Base-by-base conservation (phyloP, 1,140 invertebrate species). In the Meloidogyne hapla region DNA sequence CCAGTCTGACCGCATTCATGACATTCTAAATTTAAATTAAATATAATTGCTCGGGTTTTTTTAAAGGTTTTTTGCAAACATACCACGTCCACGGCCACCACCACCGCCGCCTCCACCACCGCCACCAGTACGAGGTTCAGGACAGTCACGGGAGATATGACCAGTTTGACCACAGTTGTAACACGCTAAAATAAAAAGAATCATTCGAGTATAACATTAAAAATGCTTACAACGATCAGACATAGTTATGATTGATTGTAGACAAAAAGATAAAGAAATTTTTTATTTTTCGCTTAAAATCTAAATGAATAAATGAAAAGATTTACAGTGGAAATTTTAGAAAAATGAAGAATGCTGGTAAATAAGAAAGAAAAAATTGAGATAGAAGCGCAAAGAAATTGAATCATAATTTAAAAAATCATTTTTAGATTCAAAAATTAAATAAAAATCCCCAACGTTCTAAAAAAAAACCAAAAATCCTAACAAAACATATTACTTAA, bases 81-180 rank as follows among this genome's bases (percentile, higher is more conserved):
- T 56, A 56, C 48, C 48, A n/a, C 48, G 48, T 56, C 48, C 48
- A 56, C 48, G 48, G 4, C 48, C 48, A 26, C 25, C 25, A 6
- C 65, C 65, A n/a, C 65, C 40, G 8, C 65, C 64, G 3, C 64
- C 65, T 18, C 65, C 65, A 33, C 10, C 63, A 21, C 8, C 9
- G 18, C 28, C 15, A 40, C 64, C 26, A 15, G 26, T 15, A 40
- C 64, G 26, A 65, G 26, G 28, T 1, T 42, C 65, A 18, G 65
- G 18, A 21, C 65, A 67, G 13, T 67, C 21, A 67, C 65, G 65
- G 18, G 65, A 15, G 65, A 67, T 25, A 42, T 67, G 65, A 18
- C 65, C 65, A 42, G 15, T 8, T 42, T 67, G 28, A 42, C 65
- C 65, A 21, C 65, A 67, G 65, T 67, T 67, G 21, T 67, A 67